Percentiles rank a stretch among this genome's conserved stretches.
Evolutionary conservation across 2,113 vertebrate genomes (phyloP).

Genomic region (Argyrosomus japonicus): DNA sequence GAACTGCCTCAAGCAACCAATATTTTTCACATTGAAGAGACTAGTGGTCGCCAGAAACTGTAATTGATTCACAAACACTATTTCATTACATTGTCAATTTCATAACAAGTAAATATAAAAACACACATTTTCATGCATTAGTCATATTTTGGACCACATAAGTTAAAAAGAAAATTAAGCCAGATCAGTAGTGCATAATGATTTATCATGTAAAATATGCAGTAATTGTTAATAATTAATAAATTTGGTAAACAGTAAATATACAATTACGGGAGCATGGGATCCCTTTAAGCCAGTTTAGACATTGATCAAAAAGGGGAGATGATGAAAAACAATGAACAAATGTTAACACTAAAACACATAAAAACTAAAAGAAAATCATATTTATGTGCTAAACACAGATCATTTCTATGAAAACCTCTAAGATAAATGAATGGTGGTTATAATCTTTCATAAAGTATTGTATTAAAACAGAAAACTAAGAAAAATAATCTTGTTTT

Average conservation of each 20-base stretch:
- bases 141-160: background rate
- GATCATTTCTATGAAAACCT: background rate
- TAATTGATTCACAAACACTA: background rate
- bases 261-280: background rate
- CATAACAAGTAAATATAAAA: background rate
- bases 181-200: background rate
- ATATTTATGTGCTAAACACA: too few species aligned
- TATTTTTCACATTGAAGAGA: background rate
- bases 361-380: background rate
- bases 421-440: background rate
- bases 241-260: background rate
- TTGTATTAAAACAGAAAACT: background rate
- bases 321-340: background rate
- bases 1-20: constrained; percentile 1
- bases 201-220: background rate
- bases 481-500: background rate
- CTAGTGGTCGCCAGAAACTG: background rate
- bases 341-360: background rate
- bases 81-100: background rate
- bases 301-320: background rate
- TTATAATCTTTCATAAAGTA: background rate
- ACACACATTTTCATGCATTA: background rate
- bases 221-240: background rate
- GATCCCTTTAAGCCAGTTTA: background rate
- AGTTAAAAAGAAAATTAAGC: background rate